Evolutionary conservation across 1,140 invertebrate genomes (phyloP).

Genomic region (Forficula auricularia): DNA sequence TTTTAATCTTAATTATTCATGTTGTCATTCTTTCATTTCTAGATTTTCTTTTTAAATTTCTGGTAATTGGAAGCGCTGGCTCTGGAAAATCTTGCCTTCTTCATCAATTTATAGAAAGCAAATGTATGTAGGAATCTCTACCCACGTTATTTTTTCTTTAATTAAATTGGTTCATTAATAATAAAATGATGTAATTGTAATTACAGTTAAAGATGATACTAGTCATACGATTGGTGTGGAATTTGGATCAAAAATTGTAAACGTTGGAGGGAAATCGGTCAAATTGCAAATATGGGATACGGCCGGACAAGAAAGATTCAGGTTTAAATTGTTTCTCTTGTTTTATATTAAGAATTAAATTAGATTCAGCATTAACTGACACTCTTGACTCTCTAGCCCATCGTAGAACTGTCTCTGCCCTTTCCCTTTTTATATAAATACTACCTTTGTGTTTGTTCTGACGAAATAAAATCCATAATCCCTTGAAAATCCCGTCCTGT

Average conservation of each 20-base stretch:
- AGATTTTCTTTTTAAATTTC: conserved; percentile 73
- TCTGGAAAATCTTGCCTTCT: conserved; percentile 77
- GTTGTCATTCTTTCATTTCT: too few relatives aligned
- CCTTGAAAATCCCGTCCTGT: too few relatives aligned
- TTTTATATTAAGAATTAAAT: too few relatives aligned
- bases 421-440: too few relatives aligned
- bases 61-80: conserved; percentile 67
- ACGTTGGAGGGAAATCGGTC: conserved; percentile 64
- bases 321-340: too few relatives aligned
- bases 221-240: conserved; percentile 71
- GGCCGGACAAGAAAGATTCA: conserved; percentile 49
- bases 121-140: conserved; percentile 49
- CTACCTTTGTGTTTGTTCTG: too few relatives aligned
- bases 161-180: neutral
- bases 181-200: neutral
- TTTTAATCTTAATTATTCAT: too few relatives aligned
- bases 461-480: too few relatives aligned
- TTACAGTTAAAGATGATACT: conserved; percentile 56
- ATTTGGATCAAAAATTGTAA: conserved; percentile 70
- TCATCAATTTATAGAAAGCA: conserved; percentile 80
- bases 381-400: too few relatives aligned
- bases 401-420: too few relatives aligned
- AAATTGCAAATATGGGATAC: conserved; percentile 78
- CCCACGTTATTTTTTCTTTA: neutral
- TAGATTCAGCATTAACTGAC: too few relatives aligned